Evolutionary conservation across 2,888 invertebrate species (phyloP).

Genomic region (Calephelis perditalis): DNA sequence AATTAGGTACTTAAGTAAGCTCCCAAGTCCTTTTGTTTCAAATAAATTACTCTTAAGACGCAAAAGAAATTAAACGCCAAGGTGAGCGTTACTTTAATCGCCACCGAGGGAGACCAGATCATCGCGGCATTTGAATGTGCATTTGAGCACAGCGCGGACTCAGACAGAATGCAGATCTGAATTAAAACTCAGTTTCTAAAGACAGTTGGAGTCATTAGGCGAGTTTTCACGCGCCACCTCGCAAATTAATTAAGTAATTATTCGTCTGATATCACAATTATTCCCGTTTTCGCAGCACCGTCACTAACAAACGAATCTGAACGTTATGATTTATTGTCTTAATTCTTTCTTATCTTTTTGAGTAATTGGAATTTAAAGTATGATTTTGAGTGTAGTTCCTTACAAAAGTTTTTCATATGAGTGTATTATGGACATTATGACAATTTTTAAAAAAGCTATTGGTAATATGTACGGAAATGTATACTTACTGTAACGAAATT

Average conservation of each 20-base stretch:
- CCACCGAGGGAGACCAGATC: conserved; percentile 49
- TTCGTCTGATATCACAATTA: conserved; percentile 36
- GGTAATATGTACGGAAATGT: too few relatives aligned
- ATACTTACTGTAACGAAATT: too few relatives aligned
- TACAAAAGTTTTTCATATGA: too few relatives aligned
- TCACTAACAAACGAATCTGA: conserved; percentile 13
- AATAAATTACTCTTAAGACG: conserved; percentile 8
- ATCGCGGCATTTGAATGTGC: conserved; percentile 53
- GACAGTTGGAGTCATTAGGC: conserved; percentile 48
- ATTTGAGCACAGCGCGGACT: conserved; percentile 41
- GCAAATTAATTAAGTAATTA: conserved; percentile 56
- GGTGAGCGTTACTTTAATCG: conserved; percentile 58
- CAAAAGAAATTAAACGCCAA: conserved; percentile 25
- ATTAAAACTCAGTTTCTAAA: conserved; percentile 62
- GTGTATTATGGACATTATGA: too few relatives aligned
- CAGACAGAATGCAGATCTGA: conserved; percentile 54
- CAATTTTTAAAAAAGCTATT: too few relatives aligned
- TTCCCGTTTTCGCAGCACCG: conserved; percentile 6
- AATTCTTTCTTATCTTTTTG: neutral
- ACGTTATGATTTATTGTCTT: conserved; percentile 1
- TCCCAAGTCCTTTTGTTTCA: conserved; percentile 11
- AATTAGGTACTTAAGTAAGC: conserved; percentile 12
- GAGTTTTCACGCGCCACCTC: conserved; percentile 46
- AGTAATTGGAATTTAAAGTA: neutral
- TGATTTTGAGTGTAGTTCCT: too few relatives aligned